A percentile compares a stretch with the other conserved stretches of the same genome.
phyloP scores from a whole-genome alignment of 1,140 invertebrate genomes.

The Trachymyrmex septentrionalis region DNA sequence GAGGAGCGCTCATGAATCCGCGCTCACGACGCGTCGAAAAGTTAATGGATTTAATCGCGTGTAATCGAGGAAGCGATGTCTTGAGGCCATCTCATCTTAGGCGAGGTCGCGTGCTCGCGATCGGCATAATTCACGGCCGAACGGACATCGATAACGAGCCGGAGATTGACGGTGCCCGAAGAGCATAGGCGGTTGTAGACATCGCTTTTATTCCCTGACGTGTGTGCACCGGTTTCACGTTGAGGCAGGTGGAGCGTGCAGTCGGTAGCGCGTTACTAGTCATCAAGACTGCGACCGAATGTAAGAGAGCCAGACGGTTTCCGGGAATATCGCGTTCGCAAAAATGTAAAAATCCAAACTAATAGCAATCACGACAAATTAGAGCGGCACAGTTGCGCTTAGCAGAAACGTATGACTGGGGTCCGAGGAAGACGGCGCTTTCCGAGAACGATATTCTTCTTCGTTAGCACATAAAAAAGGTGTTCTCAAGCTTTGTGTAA shows the following conservation, averaged over 20 bases:
- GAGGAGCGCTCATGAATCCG: slow-evolving; percentile 45
- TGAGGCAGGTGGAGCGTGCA: slow-evolving; percentile 51
- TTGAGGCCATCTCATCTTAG: slow-evolving; percentile 51
- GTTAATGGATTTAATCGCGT: slow-evolving; percentile 47
- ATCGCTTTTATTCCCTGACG: slow-evolving; percentile 47
- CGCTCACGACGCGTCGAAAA: slow-evolving; percentile 39
- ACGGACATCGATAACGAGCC: slow-evolving; percentile 58
- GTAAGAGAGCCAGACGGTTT: neutral
- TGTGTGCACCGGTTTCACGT: slow-evolving; percentile 25
- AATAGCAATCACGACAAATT: slow-evolving; percentile 43
- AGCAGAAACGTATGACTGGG: slow-evolving; percentile 2
- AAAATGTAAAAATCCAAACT: neutral
- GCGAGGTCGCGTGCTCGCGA: slow-evolving; percentile 60
- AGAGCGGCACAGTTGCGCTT: slow-evolving; percentile 20
- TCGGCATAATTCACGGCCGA: slow-evolving; percentile 63
- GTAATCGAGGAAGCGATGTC: slow-evolving; percentile 60
- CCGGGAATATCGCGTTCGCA: slow-evolving; percentile 17
- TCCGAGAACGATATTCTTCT: neutral
- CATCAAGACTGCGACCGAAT: neutral
- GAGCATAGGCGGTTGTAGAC: slow-evolving; percentile 6
- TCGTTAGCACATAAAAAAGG: neutral
- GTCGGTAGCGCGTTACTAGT: neutral
- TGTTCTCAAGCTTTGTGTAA: neutral
- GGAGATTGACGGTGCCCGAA: slow-evolving; percentile 37
- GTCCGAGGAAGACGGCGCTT: neutral